Conservation (phyloP, 2,113 vertebrate genomes). For the Todiramphus chloris region DNA sequence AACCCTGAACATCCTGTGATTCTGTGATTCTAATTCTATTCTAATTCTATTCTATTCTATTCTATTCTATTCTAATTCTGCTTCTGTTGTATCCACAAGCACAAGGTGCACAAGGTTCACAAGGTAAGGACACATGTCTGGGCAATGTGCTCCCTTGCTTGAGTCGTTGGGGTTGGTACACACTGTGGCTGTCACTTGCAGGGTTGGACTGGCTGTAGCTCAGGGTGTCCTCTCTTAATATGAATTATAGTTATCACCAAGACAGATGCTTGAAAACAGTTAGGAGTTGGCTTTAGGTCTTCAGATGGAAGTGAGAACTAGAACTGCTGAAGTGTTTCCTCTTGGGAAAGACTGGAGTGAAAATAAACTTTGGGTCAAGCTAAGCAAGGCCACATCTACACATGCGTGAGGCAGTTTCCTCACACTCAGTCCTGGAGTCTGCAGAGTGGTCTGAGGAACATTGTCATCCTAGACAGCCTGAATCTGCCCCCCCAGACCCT, state of each 20-base stretch:
- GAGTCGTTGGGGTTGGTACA: rapidly evolving
- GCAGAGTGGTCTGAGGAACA: neutral
- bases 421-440: neutral
- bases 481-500: neutral
- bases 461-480: neutral
- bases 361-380: neutral
- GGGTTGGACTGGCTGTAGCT: neutral
- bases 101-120: neutral
- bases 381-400: rapidly evolving
- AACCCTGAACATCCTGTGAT: no score
- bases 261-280: neutral
- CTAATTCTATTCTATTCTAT: no score
- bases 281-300: neutral
- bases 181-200: rapidly evolving
- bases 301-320: neutral
- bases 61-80: no score
- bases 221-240: neutral
- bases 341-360: neutral
- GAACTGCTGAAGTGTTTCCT: neutral
- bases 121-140: neutral
- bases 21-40: no score
- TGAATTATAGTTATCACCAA: neutral
- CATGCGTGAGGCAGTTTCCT: neutral
- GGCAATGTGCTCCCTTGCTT: rapidly evolving
- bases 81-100: neutral